Conservation (phyloP, 2,888 invertebrate species). For the Sceliomorpha sp. region DNA sequence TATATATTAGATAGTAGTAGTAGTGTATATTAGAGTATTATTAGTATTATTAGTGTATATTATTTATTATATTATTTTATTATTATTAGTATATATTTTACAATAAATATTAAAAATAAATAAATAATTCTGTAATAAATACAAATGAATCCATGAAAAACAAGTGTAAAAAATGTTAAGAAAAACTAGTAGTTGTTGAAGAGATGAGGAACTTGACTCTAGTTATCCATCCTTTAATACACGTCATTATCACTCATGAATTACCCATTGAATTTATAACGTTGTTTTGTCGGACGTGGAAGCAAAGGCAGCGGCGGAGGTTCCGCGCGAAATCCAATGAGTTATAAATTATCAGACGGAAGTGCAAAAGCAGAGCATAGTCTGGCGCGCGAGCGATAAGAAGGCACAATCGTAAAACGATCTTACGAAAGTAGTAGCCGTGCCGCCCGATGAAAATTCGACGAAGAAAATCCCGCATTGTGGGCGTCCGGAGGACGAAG, state of each 20-base stretch:
- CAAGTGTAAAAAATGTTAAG: too few relatives aligned
- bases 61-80: too few relatives aligned
- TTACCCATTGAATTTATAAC: slow-evolving; percentile 23
- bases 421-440: slow-evolving; percentile 41
- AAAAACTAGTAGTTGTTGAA: too few relatives aligned
- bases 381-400: slow-evolving; percentile 41
- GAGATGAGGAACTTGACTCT: too few relatives aligned
- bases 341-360: slow-evolving; percentile 43
- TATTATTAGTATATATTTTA: too few relatives aligned
- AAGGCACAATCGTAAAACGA: slow-evolving; percentile 48
- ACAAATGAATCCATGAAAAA: too few relatives aligned
- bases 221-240: too few relatives aligned
- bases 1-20: too few relatives aligned
- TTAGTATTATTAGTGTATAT: too few relatives aligned
- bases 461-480: slow-evolving; percentile 45
- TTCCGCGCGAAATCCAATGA: slow-evolving; percentile 35
- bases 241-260: neutral
- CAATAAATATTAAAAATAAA: too few relatives aligned
- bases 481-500: slow-evolving; percentile 32
- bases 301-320: slow-evolving; percentile 24
- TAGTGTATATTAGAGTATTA: too few relatives aligned
- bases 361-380: slow-evolving; percentile 22
- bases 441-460: slow-evolving; percentile 45
- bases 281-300: slow-evolving; percentile 34
- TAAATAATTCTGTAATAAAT: too few relatives aligned